Conservation (phyloP, 2,797 vertebrate species). For the Gallirallus australis region DNA sequence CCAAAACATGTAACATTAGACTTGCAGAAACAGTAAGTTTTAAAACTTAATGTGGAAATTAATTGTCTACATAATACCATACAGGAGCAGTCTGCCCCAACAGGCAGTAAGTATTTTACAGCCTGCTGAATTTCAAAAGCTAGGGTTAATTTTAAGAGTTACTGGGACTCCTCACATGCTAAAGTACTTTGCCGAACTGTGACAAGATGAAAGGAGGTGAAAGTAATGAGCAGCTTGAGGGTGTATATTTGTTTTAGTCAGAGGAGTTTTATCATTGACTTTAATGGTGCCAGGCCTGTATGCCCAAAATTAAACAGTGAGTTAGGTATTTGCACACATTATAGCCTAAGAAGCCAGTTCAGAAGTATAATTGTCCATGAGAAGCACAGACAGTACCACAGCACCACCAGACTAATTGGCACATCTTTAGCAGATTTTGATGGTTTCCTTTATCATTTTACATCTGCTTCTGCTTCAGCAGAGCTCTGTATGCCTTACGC, state of each 20-base stretch:
- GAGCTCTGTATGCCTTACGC: neutral
- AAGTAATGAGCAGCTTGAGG: conserved; percentile 60
- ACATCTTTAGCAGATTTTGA: neutral
- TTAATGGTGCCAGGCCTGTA: neutral
- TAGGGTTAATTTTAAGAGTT: conserved; percentile 51
- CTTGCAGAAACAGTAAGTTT: conserved; percentile 6
- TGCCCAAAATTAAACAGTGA: conserved; percentile 18
- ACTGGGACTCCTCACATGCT: conserved; percentile 37
- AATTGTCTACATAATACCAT: neutral
- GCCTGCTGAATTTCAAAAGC: conserved; percentile 31
- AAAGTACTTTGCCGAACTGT: conserved; percentile 45
- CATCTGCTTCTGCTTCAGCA: conserved; percentile 33
- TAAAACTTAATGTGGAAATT: neutral
- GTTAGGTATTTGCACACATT: conserved; percentile 20
- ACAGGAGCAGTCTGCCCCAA: neutral
- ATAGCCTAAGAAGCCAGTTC: neutral
- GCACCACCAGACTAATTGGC: neutral
- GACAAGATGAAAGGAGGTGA: conserved; percentile 62
- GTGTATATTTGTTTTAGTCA: conserved; percentile 56
- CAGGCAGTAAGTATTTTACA: conserved; percentile 22
- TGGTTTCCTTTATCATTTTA: conserved; percentile 36
- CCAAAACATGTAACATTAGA: rapidly evolving
- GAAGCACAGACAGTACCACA: neutral
- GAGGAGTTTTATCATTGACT: conserved; percentile 29
- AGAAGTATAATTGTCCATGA: neutral